Evolutionary conservation across 2,797 vertebrate species (phyloP).

Genomic region (Psittacula echo): DNA sequence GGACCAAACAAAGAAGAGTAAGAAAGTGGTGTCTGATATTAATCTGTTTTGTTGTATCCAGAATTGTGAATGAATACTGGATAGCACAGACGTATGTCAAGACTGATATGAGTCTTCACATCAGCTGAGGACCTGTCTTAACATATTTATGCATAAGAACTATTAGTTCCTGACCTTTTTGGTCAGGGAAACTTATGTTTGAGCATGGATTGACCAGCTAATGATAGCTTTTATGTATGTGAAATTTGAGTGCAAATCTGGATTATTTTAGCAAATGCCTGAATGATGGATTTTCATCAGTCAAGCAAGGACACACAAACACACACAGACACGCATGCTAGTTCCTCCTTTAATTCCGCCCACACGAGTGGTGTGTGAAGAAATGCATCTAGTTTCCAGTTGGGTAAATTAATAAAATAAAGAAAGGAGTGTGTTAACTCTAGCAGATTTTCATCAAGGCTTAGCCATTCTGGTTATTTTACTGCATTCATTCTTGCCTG

Average conservation of each 20-base stretch:
- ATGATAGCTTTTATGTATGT: background rate
- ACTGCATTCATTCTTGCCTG: background rate
- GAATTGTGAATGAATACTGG: background rate
- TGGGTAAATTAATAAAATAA: background rate
- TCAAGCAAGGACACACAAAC: background rate
- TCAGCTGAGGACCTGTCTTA: background rate
- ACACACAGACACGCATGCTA: rapidly evolving
- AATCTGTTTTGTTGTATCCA: background rate
- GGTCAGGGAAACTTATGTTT: background rate
- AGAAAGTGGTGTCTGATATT: background rate
- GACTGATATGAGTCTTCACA: background rate
- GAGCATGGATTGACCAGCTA: background rate
- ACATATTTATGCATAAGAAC: background rate
- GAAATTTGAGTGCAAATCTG: background rate
- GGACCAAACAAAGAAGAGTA: background rate
- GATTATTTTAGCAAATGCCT: background rate
- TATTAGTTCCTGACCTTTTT: background rate
- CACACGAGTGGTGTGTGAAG: background rate
- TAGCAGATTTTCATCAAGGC: background rate
- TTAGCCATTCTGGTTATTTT: background rate
- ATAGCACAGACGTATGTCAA: background rate
- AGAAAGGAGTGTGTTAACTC: background rate
- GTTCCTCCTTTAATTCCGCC: background rate
- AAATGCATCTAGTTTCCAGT: background rate
- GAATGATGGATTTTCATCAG: background rate